Base-by-base conservation (phyloP, 1,140 invertebrate species). In the Eueides isabella region DNA sequence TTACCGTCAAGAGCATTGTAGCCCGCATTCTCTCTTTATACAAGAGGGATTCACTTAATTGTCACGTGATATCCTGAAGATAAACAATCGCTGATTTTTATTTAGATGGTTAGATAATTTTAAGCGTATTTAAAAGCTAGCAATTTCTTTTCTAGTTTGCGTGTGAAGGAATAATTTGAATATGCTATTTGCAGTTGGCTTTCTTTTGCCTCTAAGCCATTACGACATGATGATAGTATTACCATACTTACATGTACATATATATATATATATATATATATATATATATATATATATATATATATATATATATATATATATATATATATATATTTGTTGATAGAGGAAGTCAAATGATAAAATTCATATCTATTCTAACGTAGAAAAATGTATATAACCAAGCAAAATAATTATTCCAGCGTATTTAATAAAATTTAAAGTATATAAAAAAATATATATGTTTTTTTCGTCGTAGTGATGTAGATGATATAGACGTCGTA, bases 51-150 rank as follows among this genome's bases (percentile, higher is more conserved):
- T 55, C 41, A 44, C 48, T 55, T 55, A 55, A 23, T 55, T 55
- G 48, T 55, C 48, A 55, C 48, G 48, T 55, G 48, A 55, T 55
- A 55, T 55, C 19, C 48, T 26, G 9, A 55, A 55, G 48, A 55
- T 55, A 11, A 55, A 23, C 9, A 55, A 55, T 26, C 11, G 48
- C 11, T 55, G 48, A 55, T 55, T 12, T 55, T 55, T 4, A 55
- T 55, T 5, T 55, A 55, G 23, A 55, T 55, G 16, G 16, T 48
- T 48, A 48, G 41, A 48, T 19, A 9, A 23, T 19, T 26, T 55
- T 23, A 55, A 55, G 2, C 23, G 23, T 16, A 44, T 44, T 44
- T 16, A 19, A 7, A 55, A 23, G 9, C 9, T 9, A 23, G 7
- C 23, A 23, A 23, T 55, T 26, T 26, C 19, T 26, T 55, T 55